Percentiles rank a stretch among this genome's conserved stretches.
These are phyloP conservation scores for Epirrhoe tristata DNA, from an alignment of 2,888 invertebrate species.

Conservation along the genomic window DNA sequence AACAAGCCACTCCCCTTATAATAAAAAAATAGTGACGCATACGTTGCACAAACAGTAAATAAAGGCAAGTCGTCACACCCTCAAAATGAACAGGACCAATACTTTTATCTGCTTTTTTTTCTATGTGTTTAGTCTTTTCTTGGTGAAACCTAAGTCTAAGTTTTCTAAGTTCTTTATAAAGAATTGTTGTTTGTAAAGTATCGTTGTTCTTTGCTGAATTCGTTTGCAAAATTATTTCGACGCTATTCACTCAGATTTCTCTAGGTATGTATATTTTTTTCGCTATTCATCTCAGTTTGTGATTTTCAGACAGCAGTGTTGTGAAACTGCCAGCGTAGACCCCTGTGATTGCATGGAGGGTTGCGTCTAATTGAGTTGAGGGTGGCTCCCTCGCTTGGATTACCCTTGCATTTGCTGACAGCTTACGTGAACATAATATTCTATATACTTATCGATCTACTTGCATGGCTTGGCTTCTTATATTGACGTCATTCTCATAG, in stretches of 20 bases:
- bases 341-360: slow-evolving; percentile 44
- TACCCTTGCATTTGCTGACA: slow-evolving; percentile 45
- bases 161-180: too few species aligned
- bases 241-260: too few species aligned
- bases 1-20: slow-evolving; percentile 31
- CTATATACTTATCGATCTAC: slow-evolving; percentile 37
- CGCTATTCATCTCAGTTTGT: not conserved
- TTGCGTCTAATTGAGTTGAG: slow-evolving; percentile 48
- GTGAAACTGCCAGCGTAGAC: slow-evolving; percentile 3
- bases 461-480: slow-evolving; percentile 4
- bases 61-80: not conserved
- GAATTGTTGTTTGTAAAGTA: too few species aligned
- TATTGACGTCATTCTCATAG: not conserved
- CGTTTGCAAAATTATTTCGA: not conserved
- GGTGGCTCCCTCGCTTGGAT: slow-evolving; percentile 37
- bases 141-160: too few species aligned
- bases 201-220: not conserved
- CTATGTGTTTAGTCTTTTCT: too few species aligned
- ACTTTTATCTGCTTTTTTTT: not conserved
- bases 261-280: too few species aligned
- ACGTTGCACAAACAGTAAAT: slow-evolving; percentile 33
- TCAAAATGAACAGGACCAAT: not conserved
- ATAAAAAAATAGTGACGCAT: slow-evolving; percentile 9
- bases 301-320: slow-evolving; percentile 4
- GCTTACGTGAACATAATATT: slow-evolving; percentile 38